Base-by-base conservation (phyloP, 1,140 invertebrate species). In the Lasaia peninsularis region DNA sequence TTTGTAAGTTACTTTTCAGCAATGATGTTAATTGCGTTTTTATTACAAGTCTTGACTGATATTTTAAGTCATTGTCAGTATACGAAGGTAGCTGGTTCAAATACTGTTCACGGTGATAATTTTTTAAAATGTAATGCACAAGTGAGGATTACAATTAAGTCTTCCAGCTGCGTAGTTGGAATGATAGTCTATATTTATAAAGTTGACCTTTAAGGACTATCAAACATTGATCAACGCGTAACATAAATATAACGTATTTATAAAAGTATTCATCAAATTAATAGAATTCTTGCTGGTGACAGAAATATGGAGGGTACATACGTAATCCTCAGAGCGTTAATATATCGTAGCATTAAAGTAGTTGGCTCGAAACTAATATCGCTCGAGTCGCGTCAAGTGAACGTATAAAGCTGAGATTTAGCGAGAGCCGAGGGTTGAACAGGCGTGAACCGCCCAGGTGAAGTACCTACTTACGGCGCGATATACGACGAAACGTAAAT, bases 371-470 rank as follows among this genome's bases (percentile, higher is more conserved):
- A 88, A 86, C 85, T 88, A 88, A 88, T 88, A 86, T 88, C 75
- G 81, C 78, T 80, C 78, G 80, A 80, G 75, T 78, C 80, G 82
- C 79, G 83, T 86, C 81, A 86, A 86, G 81, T 82, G 85, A 86
- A 88, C 85, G 80, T 86, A 86, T 86, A 88, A 88, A 88, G 82
- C 85, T 86, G 76, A 88, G 85, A 88, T 88, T 88, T 86, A 86
- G 82, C 78, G 79, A 70, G 74, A 78, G 76, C 74, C 73, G 78
- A 78, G 79, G 82, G 79, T 75, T 80, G 80, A 83, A 71, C 77
- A 71, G 80, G 79, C 79, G 83, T 76, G 77, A 80, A 83, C 73
- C 79, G 79, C 77, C 77, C 80, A 86, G 82, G 83, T 88, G 81
- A 85, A 88, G 81, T 75, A 78, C 81, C 83, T 86, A 85, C 85